phyloP scores from a whole-genome alignment of 2,113 vertebrate species.

The Sebastes fasciatus region DNA sequence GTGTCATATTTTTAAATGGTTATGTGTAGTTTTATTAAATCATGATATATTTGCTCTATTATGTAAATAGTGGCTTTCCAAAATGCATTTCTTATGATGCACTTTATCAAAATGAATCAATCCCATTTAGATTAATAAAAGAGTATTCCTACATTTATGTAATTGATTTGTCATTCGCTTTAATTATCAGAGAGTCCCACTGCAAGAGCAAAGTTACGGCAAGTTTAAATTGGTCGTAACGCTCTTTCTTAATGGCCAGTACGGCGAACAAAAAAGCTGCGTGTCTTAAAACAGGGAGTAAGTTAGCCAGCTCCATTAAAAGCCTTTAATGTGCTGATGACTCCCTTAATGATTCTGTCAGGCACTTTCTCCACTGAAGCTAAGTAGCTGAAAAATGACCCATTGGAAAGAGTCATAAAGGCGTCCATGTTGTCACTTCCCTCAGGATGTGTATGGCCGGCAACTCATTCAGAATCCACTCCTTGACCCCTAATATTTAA shows the following conservation, averaged over 20 bases:
- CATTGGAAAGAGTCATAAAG: conserved; percentile 69
- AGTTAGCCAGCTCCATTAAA: conserved; percentile 61
- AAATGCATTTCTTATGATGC: neutral
- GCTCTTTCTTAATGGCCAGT: conserved; percentile 28
- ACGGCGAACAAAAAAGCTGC: conserved; percentile 19
- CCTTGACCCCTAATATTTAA: conserved; percentile 65
- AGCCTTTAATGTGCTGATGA: conserved; percentile 77
- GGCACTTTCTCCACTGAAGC: conserved; percentile 72
- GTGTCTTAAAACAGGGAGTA: conserved; percentile 50
- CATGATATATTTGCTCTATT: neutral
- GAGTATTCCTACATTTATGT: neutral
- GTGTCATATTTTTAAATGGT: neutral
- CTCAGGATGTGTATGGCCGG: conserved; percentile 37
- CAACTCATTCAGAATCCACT: conserved; percentile 57
- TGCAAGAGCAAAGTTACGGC: conserved; percentile 1
- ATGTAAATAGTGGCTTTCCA: neutral
- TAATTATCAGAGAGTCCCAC: conserved; percentile 24
- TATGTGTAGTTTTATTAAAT: neutral
- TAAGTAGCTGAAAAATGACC: conserved; percentile 82
- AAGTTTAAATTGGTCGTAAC: conserved; percentile 41
- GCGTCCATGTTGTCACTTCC: conserved; percentile 66
- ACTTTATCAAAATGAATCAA: neutral
- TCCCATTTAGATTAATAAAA: conserved; percentile 21
- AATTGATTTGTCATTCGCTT: conserved; percentile 18
- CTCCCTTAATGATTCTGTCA: conserved; percentile 76